Base-by-base conservation (phyloP, 2,797 vertebrate genomes). In the Gallinago solitaria region DNA sequence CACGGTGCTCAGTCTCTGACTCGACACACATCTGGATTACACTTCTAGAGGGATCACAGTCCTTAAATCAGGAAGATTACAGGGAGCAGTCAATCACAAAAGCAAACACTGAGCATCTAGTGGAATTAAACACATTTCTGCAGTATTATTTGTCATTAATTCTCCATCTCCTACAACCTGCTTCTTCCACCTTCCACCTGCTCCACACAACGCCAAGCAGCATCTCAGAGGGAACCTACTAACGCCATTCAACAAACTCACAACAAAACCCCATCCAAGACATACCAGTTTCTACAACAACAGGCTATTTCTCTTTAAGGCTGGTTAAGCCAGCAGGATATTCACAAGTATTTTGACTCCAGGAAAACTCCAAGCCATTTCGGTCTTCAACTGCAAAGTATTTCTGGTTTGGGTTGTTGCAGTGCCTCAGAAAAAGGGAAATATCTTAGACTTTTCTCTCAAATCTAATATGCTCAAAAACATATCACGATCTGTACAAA, bases 361-460 rank as follows among this genome's bases (percentile, higher is more conserved):
- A 45, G 18, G 23, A 50, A 65, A 87, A 57, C n/a, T 47, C 75
- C 13, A n/a, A 69, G 14, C 23, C 30, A 30, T 43, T 69, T 61
- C 56, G 35, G 30, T 33, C 56, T 85, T 54, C 53, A 83, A 4
- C 51, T 60, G 57, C 81, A 83, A 87, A 93, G 45, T 39, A 51
- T 32, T 88, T 82, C 76, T 92, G 53, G 8, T 75, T 51, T 27
- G 74, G 74, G 65, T 39, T 90, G 87, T 70, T 92, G 81, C 81
- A 56, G 11, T 84, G 89, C 83, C 74, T 81, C 83, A 48, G 85
- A 83, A 94, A 83, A 85, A 83, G 35, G 54, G 15, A 95, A 80
- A 74, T 45, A 80, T 64, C 88, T 91, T 77, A 88, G 73, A 43
- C 77, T 94, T 41, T 20, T 25, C 76, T 88, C 86, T 64, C 76